A percentile compares a stretch with the other conserved stretches of the same genome.
Conservation (phyloP, 1,140 invertebrate genomes). For the Manduca sexta region DNA sequence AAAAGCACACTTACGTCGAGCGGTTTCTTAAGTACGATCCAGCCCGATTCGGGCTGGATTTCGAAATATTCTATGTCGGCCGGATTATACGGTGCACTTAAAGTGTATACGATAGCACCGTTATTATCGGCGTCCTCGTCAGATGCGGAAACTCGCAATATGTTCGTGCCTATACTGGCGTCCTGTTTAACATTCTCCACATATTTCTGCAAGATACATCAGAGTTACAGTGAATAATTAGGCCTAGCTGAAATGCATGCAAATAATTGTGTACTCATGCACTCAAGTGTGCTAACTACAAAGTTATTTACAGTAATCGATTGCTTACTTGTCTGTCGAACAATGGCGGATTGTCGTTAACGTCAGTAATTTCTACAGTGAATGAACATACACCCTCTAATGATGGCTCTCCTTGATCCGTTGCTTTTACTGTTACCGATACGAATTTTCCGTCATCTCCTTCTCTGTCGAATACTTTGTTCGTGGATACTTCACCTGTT, state of each 20-base stretch:
- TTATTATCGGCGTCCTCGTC: slow-evolving; percentile 98
- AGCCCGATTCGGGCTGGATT: slow-evolving; percentile 95
- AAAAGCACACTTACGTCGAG: slow-evolving; percentile 89
- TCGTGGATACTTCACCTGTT: slow-evolving; percentile 93
- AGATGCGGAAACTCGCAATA: slow-evolving; percentile 93
- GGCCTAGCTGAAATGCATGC: slow-evolving; percentile 19
- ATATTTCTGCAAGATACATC: slow-evolving; percentile 85
- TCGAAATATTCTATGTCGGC: slow-evolving; percentile 95
- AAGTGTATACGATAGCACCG: slow-evolving; percentile 93
- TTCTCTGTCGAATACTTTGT: slow-evolving; percentile 96
- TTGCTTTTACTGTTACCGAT: slow-evolving; percentile 95
- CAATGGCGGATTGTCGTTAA: slow-evolving; percentile 94
- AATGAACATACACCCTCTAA: slow-evolving; percentile 96
- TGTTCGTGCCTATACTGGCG: slow-evolving; percentile 95
- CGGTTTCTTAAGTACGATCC: slow-evolving; percentile 95
- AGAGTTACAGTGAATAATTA: slow-evolving; percentile 16
- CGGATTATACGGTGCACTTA: slow-evolving; percentile 89
- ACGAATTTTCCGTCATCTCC: slow-evolving; percentile 97
- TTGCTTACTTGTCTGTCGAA: slow-evolving; percentile 91
- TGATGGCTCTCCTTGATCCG: slow-evolving; percentile 96
- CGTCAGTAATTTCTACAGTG: slow-evolving; percentile 96
- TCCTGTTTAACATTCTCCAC: slow-evolving; percentile 97
- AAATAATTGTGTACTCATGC: slow-evolving; percentile 32
- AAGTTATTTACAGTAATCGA: slow-evolving; percentile 27
- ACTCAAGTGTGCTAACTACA: slow-evolving; percentile 17